phyloP scores from a whole-genome alignment of 2,888 invertebrate species.

The Noctua fimbriata region DNA sequence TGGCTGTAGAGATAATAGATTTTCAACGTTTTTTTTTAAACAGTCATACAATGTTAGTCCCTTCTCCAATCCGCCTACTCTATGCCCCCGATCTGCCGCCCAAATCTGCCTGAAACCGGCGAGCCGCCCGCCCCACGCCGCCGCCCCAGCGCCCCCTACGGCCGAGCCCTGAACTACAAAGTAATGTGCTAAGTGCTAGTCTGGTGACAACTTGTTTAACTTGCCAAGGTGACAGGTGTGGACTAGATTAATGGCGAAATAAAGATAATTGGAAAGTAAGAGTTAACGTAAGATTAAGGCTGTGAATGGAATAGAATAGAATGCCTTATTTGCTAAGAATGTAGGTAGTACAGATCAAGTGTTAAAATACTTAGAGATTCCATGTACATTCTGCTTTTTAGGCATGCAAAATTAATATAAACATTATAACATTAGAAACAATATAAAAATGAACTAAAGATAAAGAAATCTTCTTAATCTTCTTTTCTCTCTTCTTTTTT shows the following conservation, averaged over 20 bases:
- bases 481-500: too few relatives aligned
- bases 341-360: too few relatives aligned
- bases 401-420: too few relatives aligned
- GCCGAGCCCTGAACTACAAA: conserved; percentile 51
- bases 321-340: too few relatives aligned
- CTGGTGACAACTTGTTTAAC: conserved; percentile 39
- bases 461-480: too few relatives aligned
- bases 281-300: not conserved
- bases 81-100: conserved; percentile 78
- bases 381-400: too few relatives aligned
- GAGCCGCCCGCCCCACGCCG: conserved; percentile 73
- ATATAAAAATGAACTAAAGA: too few relatives aligned
- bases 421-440: too few relatives aligned
- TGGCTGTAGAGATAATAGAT: too few relatives aligned
- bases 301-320: too few relatives aligned
- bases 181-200: conserved; percentile 59
- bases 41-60: not conserved
- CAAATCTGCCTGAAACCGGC: conserved; percentile 81
- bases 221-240: conserved; percentile 35
- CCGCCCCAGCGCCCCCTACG: conserved; percentile 63
- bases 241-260: not conserved
- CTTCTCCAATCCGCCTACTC: conserved; percentile 60
- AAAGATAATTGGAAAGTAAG: not conserved
- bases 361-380: too few relatives aligned
- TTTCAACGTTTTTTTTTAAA: not conserved